Base-by-base conservation (phyloP, 2,888 invertebrate species). In the Hyposoter didymator region DNA sequence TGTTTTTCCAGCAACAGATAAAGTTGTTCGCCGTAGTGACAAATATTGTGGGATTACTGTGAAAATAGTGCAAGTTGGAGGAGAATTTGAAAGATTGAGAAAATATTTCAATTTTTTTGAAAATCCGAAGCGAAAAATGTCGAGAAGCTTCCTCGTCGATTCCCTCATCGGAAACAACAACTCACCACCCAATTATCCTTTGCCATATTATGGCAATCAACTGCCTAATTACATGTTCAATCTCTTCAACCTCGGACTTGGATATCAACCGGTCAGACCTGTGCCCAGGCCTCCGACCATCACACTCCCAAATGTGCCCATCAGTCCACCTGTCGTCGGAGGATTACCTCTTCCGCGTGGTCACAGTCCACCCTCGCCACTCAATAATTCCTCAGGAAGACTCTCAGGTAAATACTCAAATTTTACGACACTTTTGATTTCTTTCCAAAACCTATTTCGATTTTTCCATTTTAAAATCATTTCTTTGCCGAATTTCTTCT, bases 91-190 rank as follows among this genome's bases (percentile, higher is more conserved):
- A 69, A 47, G 0, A 6, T 47, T 17, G 28, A 22, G 14, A 22
- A 8, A 19, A 47, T 19, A n/a, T 22, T 43, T 64, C n/a, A 6
- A 19, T 19, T 19, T 35, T 22, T 8, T 59, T 55, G 0, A 28
- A 17, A 2, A 22, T 10, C 8, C 19, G 19, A 35, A 32, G 45
- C 32, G 62, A 39, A 95, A 94, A 90, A 97, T 97, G 97, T 97
- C 97, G 85, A 96, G 97, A 89, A 97, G 97, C 88, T 98, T 98
- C 92, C 94, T 97, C 81, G 97, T 98, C 91, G 97, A 97, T 91
- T 96, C 97, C 75, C 94, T 98, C 81, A 97, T 98, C 88, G 96
- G 96, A 94, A 95, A 95, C 90, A 95, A 91, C 72, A 95, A 91
- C 75, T 89, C 95, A 82, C 95, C 96, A 64, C 96, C 96, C 89